Percentiles rank a stretch among this genome's conserved stretches.
Evolutionary conservation across 2,797 vertebrate genomes (phyloP).

Genomic region (Melanotaenia boesemani): DNA sequence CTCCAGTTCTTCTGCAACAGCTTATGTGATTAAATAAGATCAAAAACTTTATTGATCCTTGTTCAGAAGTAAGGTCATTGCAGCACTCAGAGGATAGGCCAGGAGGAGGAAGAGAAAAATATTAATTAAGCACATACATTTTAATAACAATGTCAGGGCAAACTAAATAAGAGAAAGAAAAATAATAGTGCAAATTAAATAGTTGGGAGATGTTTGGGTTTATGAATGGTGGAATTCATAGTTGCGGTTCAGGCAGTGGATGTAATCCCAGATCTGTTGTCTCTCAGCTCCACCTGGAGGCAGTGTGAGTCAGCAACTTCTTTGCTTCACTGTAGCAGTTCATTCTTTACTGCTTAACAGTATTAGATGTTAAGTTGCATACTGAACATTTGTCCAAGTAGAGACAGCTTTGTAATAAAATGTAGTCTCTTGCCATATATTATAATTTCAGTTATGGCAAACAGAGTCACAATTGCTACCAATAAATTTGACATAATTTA

Average conservation of each 20-base stretch:
- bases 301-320: slow-evolving; percentile 3
- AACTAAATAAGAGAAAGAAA: not conserved
- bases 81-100: not conserved
- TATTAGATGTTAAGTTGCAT: not conserved
- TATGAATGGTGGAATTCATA: not conserved
- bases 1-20: not conserved
- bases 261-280: slow-evolving; percentile 22
- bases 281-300: slow-evolving; percentile 66
- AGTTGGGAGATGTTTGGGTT: not conserved
- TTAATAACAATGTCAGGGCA: not conserved
- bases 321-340: not conserved
- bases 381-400: too few species aligned
- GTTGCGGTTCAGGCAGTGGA: not conserved
- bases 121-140: not conserved
- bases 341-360: not conserved
- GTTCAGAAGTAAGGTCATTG: not conserved
- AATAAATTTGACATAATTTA: too few species aligned
- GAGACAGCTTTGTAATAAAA: too few species aligned
- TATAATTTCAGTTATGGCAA: too few species aligned
- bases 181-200: not conserved
- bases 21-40: not conserved
- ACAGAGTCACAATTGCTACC: too few species aligned
- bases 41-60: not conserved
- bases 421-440: too few species aligned
- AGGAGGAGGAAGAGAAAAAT: not conserved